These are phyloP conservation scores for Drosophila nasuta DNA, from an alignment of 1,140 invertebrate genomes.

Conservation along the genomic window DNA sequence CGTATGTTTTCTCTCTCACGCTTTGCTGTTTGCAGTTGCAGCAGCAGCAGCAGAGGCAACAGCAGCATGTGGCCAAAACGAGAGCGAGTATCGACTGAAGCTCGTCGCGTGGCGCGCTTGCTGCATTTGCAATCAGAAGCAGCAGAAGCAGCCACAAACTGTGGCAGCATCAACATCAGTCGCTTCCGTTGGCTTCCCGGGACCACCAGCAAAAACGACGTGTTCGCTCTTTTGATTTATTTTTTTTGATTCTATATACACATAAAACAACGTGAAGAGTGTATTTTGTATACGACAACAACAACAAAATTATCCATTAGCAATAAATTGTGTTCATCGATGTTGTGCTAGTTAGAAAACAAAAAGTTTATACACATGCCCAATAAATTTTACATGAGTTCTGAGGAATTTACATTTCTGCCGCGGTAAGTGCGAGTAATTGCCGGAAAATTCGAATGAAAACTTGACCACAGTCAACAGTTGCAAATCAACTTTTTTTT, in stretches of 20 bases:
- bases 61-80: constrained; percentile 2
- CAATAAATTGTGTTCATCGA: neutral
- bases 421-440: constrained; percentile 56
- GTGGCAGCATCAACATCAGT: constrained; percentile 60
- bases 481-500: neutral
- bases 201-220: constrained; percentile 31
- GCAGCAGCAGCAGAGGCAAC: neutral
- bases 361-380: neutral
- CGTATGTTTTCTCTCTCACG: neutral
- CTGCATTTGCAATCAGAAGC: constrained; percentile 55
- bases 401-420: constrained; percentile 72
- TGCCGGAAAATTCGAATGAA: neutral
- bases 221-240: constrained; percentile 51
- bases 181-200: constrained; percentile 60
- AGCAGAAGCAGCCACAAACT: constrained; percentile 14
- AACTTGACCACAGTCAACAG: neutral
- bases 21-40: neutral
- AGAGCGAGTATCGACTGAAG: constrained; percentile 18
- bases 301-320: neutral
- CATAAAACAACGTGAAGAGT: neutral
- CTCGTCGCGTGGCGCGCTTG: constrained; percentile 9
- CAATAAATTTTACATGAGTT: constrained; percentile 65
- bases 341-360: neutral
- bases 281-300: neutral
- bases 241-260: neutral